A percentile compares a stretch with the other conserved stretches of the same genome.
Evolutionary conservation across 2,888 invertebrate species (phyloP).

Genomic region (Muscina levida): DNA sequence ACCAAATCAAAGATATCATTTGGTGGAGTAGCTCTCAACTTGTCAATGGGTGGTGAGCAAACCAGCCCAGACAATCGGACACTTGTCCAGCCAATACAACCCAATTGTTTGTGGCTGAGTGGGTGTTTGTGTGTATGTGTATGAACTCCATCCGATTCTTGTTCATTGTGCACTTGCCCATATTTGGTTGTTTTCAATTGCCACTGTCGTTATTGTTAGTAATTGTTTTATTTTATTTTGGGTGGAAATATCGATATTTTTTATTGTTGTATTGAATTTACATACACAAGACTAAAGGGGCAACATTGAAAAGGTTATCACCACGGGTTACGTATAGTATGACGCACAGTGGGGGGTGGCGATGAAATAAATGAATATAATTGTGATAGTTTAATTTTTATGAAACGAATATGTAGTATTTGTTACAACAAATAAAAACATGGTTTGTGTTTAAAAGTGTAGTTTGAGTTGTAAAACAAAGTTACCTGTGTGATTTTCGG

Average conservation of each 20-base stretch:
- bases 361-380: too few relatives aligned
- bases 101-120: too few relatives aligned
- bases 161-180: conserved; percentile 37
- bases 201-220: conserved; percentile 32
- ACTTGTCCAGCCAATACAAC: neutral
- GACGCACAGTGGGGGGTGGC: too few relatives aligned
- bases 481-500: too few relatives aligned
- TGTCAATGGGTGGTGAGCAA: neutral
- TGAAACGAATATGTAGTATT: too few relatives aligned
- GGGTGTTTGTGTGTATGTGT: conserved; percentile 23
- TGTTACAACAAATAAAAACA: too few relatives aligned
- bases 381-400: too few relatives aligned
- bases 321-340: conserved; percentile 1
- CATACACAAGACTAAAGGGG: conserved; percentile 15
- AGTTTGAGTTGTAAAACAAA: too few relatives aligned
- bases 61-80: neutral
- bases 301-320: neutral
- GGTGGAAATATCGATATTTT: conserved; percentile 42
- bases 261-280: neutral
- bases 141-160: neutral
- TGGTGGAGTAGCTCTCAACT: neutral
- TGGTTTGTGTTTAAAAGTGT: too few relatives aligned
- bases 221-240: conserved; percentile 37
- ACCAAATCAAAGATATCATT: too few relatives aligned
- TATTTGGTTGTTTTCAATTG: conserved; percentile 12